Percentiles rank a stretch among this genome's conserved stretches.
Evolutionary conservation across 2,888 invertebrate species (phyloP).

Genomic region (Vesta saturnalis): DNA sequence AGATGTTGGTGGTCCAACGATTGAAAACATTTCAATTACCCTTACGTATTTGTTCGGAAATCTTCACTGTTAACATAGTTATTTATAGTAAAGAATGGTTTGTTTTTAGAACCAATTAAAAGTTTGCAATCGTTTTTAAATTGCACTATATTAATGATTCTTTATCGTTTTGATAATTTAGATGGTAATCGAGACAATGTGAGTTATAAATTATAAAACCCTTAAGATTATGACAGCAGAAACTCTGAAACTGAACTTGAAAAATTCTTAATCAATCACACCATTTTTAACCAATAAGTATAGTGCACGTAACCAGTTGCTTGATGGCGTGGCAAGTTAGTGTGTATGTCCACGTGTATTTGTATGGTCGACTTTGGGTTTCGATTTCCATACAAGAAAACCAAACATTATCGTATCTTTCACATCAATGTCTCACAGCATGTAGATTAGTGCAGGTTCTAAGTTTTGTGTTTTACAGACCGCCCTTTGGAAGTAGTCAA

Average conservation of each 20-base stretch:
- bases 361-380: slow-evolving; percentile 26
- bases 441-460: slow-evolving; percentile 33
- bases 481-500: slow-evolving; percentile 30
- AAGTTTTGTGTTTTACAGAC: slow-evolving; percentile 13
- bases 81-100: slow-evolving; percentile 2
- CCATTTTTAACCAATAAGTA: not conserved
- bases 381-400: slow-evolving; percentile 38
- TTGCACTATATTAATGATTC: too few species aligned
- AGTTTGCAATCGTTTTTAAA: not conserved
- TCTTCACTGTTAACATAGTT: not conserved
- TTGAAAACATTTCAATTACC: slow-evolving; percentile 57
- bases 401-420: slow-evolving; percentile 33
- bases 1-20: slow-evolving; percentile 55
- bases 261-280: slow-evolving; percentile 30
- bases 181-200: slow-evolving; percentile 21
- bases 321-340: not conserved
- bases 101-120: slow-evolving; percentile 9
- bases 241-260: slow-evolving; percentile 27
- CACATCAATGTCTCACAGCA: slow-evolving; percentile 34
- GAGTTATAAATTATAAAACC: slow-evolving; percentile 31
- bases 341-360: slow-evolving; percentile 5
- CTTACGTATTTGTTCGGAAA: slow-evolving; percentile 30
- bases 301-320: slow-evolving; percentile 18
- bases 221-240: slow-evolving; percentile 34
- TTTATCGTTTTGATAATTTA: too few species aligned